phyloP scores from a whole-genome alignment of 2,797 vertebrate genomes.

The Antrozous pallidus region DNA sequence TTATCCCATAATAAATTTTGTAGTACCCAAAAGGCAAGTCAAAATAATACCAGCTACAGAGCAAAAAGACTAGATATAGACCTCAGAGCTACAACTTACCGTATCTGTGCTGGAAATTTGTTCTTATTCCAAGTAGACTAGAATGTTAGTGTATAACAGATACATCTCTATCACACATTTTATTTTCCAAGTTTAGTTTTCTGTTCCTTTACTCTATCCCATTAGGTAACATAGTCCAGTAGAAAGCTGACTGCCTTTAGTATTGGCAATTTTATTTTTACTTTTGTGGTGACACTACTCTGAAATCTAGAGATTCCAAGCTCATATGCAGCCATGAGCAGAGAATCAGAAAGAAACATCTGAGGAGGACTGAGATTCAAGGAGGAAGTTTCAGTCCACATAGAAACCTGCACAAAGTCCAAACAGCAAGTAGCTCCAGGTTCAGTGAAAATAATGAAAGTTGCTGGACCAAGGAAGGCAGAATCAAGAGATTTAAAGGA shows the following conservation, averaged over 20 bases:
- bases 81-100: background rate
- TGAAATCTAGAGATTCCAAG: conserved; percentile 86
- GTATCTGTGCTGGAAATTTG: background rate
- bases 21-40: background rate
- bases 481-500: background rate
- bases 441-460: background rate
- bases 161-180: background rate
- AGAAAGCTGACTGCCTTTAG: fast-evolving
- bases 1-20: background rate
- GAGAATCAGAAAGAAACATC: background rate
- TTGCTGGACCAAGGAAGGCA: background rate
- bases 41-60: background rate
- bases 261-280: conserved; percentile 85
- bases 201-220: background rate
- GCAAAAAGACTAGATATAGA: background rate
- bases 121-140: background rate
- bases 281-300: conserved; percentile 83
- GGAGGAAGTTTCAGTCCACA: background rate
- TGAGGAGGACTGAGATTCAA: background rate
- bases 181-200: conserved; percentile 19
- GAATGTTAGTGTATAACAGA: conserved; percentile 60
- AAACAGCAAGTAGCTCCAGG: background rate
- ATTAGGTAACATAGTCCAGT: background rate
- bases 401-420: background rate
- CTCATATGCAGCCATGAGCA: conserved; percentile 86